phyloP scores from a whole-genome alignment of 92 coral and sea anemone species.

The Porites lobata region DNA sequence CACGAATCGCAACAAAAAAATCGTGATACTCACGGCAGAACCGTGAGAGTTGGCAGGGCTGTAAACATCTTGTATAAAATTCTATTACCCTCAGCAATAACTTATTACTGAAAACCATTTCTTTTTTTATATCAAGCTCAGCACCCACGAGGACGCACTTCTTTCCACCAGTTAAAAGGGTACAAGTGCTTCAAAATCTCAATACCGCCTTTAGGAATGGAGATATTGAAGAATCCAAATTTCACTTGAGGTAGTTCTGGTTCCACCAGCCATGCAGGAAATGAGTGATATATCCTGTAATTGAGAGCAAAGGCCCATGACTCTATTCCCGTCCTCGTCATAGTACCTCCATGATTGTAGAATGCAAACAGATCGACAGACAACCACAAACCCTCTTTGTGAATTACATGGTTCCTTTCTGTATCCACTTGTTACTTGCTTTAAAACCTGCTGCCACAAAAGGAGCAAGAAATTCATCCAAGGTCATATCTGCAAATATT shows the following conservation, averaged over 20 bases:
- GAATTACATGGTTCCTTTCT: conserved; percentile 53
- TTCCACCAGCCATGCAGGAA: conserved; percentile 63
- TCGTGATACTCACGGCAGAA: no score
- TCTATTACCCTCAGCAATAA: no score
- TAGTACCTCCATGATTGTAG: conserved; percentile 57
- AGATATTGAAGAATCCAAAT: conserved; percentile 60
- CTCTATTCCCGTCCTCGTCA: conserved; percentile 67
- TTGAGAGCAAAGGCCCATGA: conserved; percentile 66
- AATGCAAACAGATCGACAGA: conserved; percentile 62
- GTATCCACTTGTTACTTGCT: conserved; percentile 43
- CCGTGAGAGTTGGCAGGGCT: no score
- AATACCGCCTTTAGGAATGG: conserved; percentile 67
- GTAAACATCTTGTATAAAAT: no score
- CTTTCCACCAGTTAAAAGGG: conserved; percentile 70
- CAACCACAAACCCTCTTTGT: background rate
- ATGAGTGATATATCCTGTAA: conserved; percentile 61
- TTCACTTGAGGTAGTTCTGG: conserved; percentile 53
- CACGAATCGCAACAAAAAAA: no score
- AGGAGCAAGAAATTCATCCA: conserved; percentile 34
- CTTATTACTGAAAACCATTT: no score
- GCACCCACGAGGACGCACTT: conserved; percentile 66
- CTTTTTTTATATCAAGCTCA: background rate
- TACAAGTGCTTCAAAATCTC: conserved; percentile 63
- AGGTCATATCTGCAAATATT: conserved; percentile 37
- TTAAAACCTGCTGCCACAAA: conserved; percentile 41